Percentiles rank a stretch among this genome's conserved stretches.
phyloP scores from a whole-genome alignment of 2,888 invertebrate genomes.

The Fissipunctia ypsillon region DNA sequence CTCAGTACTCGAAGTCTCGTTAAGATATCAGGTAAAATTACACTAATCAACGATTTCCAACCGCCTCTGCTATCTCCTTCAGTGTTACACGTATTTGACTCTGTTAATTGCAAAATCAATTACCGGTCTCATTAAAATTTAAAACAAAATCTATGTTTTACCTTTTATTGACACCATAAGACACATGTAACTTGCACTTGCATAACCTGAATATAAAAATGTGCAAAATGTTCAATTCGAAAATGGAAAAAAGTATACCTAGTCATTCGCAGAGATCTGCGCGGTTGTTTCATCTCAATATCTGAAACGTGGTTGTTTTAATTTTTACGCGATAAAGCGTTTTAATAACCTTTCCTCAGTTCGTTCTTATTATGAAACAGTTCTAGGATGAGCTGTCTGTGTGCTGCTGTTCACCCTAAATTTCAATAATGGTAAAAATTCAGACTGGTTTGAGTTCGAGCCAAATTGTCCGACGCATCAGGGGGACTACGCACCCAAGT shows the following conservation, averaged over 20 bases:
- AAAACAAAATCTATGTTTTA: not conserved
- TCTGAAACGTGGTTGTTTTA: constrained; percentile 10
- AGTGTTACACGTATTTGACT: not conserved
- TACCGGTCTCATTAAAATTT: not conserved
- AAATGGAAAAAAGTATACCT: constrained; percentile 49
- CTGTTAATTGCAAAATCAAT: not conserved
- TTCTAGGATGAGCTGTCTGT: constrained; percentile 15
- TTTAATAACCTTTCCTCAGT: not conserved
- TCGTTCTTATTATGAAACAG: not conserved
- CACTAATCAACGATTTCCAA: not conserved
- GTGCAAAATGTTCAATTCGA: constrained; percentile 32
- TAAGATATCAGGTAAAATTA: not conserved
- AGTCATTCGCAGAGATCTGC: constrained; percentile 17
- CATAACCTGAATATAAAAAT: constrained; percentile 18
- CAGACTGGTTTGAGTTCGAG: constrained; percentile 71
- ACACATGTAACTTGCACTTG: constrained; percentile 20
- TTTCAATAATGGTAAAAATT: constrained; percentile 29
- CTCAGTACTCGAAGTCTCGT: not conserved
- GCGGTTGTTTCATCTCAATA: constrained; percentile 33
- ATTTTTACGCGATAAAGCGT: not conserved
- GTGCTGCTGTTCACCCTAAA: constrained; percentile 14
- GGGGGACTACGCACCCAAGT: constrained; percentile 43
- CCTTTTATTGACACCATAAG: not conserved
- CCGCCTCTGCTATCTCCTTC: no score
- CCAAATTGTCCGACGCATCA: constrained; percentile 71